Conservation (phyloP, 2,113 vertebrate genomes). For the Spheniscus mendiculus region DNA sequence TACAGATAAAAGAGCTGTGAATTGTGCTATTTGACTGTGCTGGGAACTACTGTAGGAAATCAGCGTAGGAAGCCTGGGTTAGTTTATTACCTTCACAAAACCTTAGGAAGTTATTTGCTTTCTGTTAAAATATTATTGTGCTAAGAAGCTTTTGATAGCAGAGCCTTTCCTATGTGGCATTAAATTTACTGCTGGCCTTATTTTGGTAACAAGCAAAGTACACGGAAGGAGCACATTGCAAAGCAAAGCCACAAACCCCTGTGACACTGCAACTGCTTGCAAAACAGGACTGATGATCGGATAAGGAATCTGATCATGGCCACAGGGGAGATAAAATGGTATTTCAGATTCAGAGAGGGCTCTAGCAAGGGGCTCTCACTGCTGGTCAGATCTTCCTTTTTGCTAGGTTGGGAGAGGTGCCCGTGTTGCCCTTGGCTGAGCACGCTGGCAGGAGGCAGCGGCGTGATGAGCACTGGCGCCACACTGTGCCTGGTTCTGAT, state of each 20-base stretch:
- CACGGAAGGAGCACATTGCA: neutral
- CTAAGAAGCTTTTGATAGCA: neutral
- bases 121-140: neutral
- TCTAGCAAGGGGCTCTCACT: neutral
- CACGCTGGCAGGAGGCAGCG: neutral
- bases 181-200: neutral
- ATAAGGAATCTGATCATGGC: neutral
- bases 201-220: neutral
- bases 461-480: neutral
- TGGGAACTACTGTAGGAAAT: neutral
- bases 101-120: neutral
- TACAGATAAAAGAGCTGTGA: neutral
- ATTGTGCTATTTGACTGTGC: neutral
- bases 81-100: neutral
- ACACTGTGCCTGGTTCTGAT: neutral
- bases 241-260: neutral
- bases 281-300: neutral
- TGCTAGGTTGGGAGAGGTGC: neutral
- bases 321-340: neutral
- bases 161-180: neutral
- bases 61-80: too few relatives aligned
- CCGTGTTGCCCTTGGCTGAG: neutral
- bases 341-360: neutral
- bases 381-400: neutral
- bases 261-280: neutral